These are phyloP conservation scores for Sus cebifrons DNA, from an alignment of 2,797 vertebrate species.

Conservation along the genomic window DNA sequence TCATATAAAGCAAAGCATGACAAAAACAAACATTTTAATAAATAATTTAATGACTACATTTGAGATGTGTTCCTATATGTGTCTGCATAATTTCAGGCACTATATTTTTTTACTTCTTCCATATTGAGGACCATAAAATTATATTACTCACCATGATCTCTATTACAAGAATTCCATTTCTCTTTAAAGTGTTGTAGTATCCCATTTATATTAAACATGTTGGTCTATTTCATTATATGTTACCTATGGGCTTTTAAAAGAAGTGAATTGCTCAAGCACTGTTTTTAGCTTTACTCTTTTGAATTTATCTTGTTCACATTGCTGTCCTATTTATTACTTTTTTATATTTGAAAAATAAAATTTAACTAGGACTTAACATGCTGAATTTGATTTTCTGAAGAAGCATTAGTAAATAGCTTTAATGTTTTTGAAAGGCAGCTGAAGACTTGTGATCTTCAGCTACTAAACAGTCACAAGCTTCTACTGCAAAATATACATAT, in stretches of 20 bases:
- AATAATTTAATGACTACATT: too few species aligned
- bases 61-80: neutral
- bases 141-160: neutral
- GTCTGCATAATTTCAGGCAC: neutral
- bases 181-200: neutral
- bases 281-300: neutral
- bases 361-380: neutral
- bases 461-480: neutral
- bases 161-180: neutral
- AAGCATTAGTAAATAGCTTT: neutral
- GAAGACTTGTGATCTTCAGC: neutral
- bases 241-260: neutral
- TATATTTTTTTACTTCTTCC: neutral
- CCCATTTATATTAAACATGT: neutral
- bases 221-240: neutral
- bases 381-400: neutral
- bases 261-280: neutral
- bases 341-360: neutral
- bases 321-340: neutral
- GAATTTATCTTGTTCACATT: neutral
- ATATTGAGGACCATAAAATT: neutral
- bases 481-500: neutral
- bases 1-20: neutral
- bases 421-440: neutral
- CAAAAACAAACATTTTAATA: neutral